phyloP scores from a whole-genome alignment of 2,888 invertebrate genomes.

The Troides aeacus region DNA sequence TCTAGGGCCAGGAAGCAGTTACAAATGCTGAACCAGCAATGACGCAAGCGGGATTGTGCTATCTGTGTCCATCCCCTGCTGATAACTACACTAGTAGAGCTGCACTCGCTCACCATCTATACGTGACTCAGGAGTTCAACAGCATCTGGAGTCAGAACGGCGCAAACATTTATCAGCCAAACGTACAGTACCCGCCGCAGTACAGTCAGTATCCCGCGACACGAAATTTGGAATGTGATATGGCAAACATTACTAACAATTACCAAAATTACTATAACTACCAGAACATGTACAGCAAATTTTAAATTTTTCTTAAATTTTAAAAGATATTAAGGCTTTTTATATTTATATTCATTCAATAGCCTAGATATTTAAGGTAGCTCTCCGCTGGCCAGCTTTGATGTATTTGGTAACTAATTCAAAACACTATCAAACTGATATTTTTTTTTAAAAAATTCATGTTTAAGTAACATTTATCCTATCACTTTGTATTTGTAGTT shows the following conservation, averaged over 20 bases:
- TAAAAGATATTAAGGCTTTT: not conserved
- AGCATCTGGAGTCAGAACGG: not conserved
- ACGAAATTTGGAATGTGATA: too few relatives aligned
- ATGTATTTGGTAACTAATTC: too few relatives aligned
- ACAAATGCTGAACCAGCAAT: not conserved
- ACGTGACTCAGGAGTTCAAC: not conserved
- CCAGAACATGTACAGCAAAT: not conserved
- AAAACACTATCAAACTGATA: too few relatives aligned
- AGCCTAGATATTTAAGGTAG: too few relatives aligned
- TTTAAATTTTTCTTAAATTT: not conserved
- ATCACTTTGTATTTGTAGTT: too few relatives aligned
- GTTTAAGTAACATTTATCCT: too few relatives aligned
- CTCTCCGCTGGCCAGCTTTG: too few relatives aligned
- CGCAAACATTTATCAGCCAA: not conserved
- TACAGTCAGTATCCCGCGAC: not conserved
- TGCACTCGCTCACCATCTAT: not conserved
- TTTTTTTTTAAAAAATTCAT: too few relatives aligned
- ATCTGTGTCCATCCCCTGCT: not conserved
- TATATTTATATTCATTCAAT: too few relatives aligned
- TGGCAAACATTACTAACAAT: not conserved
- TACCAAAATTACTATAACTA: not conserved
- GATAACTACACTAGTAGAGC: not conserved
- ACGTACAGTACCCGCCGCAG: not conserved
- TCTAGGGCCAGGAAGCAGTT: not conserved
- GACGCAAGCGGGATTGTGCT: not conserved